Evolutionary conservation across 2,888 invertebrate genomes (phyloP).

Genomic region (Drosophila aldrichi): DNA sequence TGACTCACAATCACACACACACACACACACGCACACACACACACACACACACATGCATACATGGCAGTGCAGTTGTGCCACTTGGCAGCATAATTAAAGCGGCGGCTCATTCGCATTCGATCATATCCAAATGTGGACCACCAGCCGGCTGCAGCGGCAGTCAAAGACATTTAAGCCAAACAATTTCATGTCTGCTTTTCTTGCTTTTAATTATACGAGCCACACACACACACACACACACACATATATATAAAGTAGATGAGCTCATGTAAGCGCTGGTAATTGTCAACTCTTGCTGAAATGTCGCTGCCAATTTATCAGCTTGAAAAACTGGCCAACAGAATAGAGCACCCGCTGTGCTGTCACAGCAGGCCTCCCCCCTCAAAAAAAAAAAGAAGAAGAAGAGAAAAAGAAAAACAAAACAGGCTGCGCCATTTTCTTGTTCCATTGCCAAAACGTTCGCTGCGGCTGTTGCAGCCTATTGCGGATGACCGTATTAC

Average conservation of each 20-base stretch:
- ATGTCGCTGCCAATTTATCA: conserved; percentile 80
- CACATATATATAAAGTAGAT: too few relatives aligned
- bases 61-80: conserved; percentile 28
- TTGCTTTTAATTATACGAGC: conserved; percentile 69
- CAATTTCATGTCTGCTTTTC: conserved; percentile 68
- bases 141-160: conserved; percentile 50
- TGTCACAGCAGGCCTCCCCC: conserved; percentile 37
- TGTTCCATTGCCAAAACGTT: conserved; percentile 59
- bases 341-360: conserved; percentile 46
- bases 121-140: conserved; percentile 71
- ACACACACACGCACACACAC: conserved; percentile 2
- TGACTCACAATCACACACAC: conserved; percentile 51
- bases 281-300: conserved; percentile 78
- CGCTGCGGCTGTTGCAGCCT: conserved; percentile 43
- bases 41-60: too few relatives aligned
- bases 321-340: conserved; percentile 60
- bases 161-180: conserved; percentile 69
- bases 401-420: conserved; percentile 3
- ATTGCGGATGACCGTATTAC: conserved; percentile 84
- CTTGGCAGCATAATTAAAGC: conserved; percentile 73
- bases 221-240: conserved; percentile 20
- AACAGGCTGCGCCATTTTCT: conserved; percentile 30
- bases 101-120: conserved; percentile 72
- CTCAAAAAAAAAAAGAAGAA: conserved; percentile 7
- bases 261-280: conserved; percentile 60